These are phyloP conservation scores for Brotula barbata DNA, from an alignment of 2,797 vertebrate genomes.

Conservation along the genomic window DNA sequence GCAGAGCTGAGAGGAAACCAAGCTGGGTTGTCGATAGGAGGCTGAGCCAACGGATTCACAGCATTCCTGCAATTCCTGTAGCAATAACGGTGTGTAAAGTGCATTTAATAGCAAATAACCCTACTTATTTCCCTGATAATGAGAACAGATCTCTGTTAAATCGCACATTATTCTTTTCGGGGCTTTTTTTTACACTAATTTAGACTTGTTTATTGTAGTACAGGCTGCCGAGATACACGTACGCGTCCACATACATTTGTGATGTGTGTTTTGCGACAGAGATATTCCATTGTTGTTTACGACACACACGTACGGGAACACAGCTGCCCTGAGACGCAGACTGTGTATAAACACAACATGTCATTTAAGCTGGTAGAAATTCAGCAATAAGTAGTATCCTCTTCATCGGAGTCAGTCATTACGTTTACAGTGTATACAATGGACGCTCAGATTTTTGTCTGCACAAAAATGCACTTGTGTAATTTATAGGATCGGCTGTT, in stretches of 20 bases:
- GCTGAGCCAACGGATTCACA: constrained; percentile 45
- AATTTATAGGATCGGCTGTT: too few species aligned
- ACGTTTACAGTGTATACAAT: too few species aligned
- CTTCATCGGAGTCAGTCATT: too few species aligned
- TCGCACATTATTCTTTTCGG: background rate
- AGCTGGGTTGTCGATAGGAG: constrained; percentile 58
- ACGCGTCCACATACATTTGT: background rate
- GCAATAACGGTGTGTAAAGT: constrained; percentile 42
- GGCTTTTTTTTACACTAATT: background rate
- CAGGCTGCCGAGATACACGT: background rate
- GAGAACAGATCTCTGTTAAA: constrained; percentile 12
- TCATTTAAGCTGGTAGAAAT: background rate
- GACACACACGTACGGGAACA: too few species aligned
- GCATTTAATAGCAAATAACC: constrained; percentile 20
- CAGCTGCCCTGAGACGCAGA: too few species aligned
- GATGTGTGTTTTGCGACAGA: too few species aligned
- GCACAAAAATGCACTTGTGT: too few species aligned
- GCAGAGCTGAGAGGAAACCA: constrained; percentile 58
- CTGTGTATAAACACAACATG: too few species aligned
- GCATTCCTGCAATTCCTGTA: constrained; percentile 49
- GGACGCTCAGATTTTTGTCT: too few species aligned
- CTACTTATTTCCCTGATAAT: constrained; percentile 31
- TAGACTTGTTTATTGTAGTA: background rate
- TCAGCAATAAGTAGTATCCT: too few species aligned
- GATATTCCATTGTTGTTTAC: too few species aligned